A percentile compares a stretch with the other conserved stretches of the same genome.
Evolutionary conservation across 2,113 vertebrate genomes (phyloP).

Genomic region (Chamaea fasciata): DNA sequence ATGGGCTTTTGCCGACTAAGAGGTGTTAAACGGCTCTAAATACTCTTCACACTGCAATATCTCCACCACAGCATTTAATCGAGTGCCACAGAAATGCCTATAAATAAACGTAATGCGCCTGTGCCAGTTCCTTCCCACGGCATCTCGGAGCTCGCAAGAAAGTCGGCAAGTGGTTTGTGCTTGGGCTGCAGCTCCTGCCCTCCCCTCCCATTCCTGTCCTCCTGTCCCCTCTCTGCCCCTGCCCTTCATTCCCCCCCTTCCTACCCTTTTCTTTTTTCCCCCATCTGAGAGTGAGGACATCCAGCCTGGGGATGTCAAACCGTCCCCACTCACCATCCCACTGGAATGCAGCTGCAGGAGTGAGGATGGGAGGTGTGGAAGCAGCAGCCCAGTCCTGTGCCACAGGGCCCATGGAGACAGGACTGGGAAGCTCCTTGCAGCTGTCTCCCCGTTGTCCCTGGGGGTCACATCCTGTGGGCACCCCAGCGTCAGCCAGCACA

Average conservation of each 20-base stretch:
- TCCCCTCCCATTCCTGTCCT: not conserved
- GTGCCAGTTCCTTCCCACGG: slow-evolving; percentile 52
- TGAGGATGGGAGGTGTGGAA: not conserved
- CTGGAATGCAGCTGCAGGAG: not conserved
- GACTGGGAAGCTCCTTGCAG: not conserved
- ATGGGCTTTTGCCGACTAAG: slow-evolving; percentile 47
- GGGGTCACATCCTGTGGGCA: accelerated
- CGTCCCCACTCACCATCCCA: accelerated
- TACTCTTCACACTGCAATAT: slow-evolving; percentile 43
- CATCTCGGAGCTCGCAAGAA: not conserved
- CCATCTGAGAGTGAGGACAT: accelerated
- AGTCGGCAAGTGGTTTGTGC: not conserved
- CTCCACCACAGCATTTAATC: slow-evolving; percentile 48
- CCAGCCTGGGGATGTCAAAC: accelerated
- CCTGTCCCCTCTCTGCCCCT: not conserved
- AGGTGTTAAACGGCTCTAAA: slow-evolving; percentile 51
- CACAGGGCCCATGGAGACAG: accelerated
- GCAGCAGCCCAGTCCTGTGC: not conserved
- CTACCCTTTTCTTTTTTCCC: not conserved
- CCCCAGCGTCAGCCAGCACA: accelerated
- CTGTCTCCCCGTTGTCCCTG: accelerated
- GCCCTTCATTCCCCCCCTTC: accelerated
- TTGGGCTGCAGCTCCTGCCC: slow-evolving; percentile 14
- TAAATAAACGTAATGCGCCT: slow-evolving; percentile 37
- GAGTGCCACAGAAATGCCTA: slow-evolving; percentile 57